Evolutionary conservation across 2,888 invertebrate species (phyloP).

Genomic region (Hymenopus coronatus): DNA sequence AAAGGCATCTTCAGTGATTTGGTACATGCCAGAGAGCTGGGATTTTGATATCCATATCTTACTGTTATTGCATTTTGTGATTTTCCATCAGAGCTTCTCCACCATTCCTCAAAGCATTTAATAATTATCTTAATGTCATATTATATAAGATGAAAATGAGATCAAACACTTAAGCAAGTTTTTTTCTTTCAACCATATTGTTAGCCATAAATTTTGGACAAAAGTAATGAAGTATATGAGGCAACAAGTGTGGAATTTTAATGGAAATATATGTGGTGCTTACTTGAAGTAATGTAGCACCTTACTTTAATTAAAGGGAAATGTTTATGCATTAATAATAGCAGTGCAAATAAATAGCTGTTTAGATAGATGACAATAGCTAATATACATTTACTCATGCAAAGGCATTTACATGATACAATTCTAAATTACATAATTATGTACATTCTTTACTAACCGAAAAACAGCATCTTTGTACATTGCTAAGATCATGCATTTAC

Average conservation of each 20-base stretch:
- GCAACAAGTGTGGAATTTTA: neutral
- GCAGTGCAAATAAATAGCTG: neutral
- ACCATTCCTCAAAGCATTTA: neutral
- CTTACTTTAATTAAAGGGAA: neutral
- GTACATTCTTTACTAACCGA: neutral
- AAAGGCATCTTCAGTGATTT: neutral
- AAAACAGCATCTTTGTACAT: neutral
- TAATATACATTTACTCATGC: neutral
- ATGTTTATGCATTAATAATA: neutral
- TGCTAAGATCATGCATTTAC: neutral
- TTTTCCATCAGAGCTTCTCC: neutral
- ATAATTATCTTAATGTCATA: neutral
- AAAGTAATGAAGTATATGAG: neutral
- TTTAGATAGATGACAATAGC: neutral
- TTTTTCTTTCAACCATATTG: neutral
- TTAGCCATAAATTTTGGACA: too few relatives aligned
- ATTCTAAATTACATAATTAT: neutral
- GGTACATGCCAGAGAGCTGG: neutral
- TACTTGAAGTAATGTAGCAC: neutral
- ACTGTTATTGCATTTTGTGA: neutral
- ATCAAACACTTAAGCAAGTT: neutral
- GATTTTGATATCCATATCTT: neutral
- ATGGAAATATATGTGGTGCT: neutral
- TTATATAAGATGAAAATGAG: neutral
- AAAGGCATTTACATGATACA: neutral